A percentile compares a stretch with the other conserved stretches of the same genome.
Evolutionary conservation across 2,888 invertebrate species (phyloP).

Genomic region (Oasisia sp.): DNA sequence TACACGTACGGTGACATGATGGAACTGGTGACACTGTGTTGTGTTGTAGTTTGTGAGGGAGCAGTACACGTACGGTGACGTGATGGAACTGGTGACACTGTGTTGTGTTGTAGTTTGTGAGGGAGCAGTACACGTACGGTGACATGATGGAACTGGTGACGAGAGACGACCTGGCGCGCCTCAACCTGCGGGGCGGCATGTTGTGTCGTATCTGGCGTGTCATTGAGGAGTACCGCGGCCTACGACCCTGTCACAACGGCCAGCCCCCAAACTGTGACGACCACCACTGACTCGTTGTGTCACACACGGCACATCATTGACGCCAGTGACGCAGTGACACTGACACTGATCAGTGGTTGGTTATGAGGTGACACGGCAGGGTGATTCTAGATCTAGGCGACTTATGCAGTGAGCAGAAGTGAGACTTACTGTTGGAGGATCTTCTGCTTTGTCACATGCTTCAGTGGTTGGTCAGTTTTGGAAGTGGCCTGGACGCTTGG

Average conservation of each 20-base stretch:
- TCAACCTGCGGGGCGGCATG: constrained; percentile 84
- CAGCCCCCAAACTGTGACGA: neutral
- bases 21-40: constrained; percentile 77
- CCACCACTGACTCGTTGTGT: neutral
- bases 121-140: constrained; percentile 81
- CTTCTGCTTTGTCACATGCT: no score
- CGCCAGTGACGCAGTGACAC: no score
- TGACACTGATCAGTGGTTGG: no score
- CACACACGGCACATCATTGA: neutral
- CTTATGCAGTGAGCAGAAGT: no score
- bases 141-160: constrained; percentile 84
- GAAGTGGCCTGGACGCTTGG: no score
- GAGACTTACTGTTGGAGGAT: no score
- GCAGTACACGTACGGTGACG: constrained; percentile 82
- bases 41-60: constrained; percentile 76
- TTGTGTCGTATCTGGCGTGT: constrained; percentile 88
- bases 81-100: constrained; percentile 77
- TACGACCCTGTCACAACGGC: neutral
- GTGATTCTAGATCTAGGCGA: no score
- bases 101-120: constrained; percentile 68
- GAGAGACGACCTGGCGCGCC: constrained; percentile 82
- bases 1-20: constrained; percentile 84
- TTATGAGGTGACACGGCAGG: no score
- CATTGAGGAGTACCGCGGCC: constrained; percentile 71
- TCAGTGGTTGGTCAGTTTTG: no score